These are phyloP conservation scores for Hedychridium roseum DNA, from an alignment of 2,888 invertebrate species.

Conservation along the genomic window DNA sequence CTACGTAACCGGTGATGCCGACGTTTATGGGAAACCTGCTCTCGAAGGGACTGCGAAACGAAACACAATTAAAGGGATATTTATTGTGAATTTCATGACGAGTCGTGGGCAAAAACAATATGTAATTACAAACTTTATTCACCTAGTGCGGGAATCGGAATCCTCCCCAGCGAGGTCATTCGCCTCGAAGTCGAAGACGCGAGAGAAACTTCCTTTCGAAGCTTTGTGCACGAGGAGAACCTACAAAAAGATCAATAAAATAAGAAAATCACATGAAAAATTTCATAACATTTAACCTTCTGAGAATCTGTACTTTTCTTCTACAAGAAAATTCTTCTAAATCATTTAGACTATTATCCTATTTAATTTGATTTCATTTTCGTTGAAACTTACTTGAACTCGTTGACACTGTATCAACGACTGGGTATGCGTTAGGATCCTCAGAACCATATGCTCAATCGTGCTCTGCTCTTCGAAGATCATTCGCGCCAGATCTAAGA, in stretches of 20 bases:
- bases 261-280: not conserved
- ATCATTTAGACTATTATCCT: not conserved
- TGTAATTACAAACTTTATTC: constrained; percentile 48
- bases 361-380: no score
- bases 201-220: constrained; percentile 90
- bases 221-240: constrained; percentile 90
- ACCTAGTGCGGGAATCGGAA: constrained; percentile 80
- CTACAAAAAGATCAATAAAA: constrained; percentile 60
- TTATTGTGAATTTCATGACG: constrained; percentile 17
- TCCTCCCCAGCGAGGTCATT: constrained; percentile 86
- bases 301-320: not conserved
- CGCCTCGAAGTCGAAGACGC: constrained; percentile 93
- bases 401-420: constrained; percentile 93
- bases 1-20: constrained; percentile 94
- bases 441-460: constrained; percentile 92
- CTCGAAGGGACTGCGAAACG: constrained; percentile 81
- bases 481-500: constrained; percentile 93
- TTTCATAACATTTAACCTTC: not conserved
- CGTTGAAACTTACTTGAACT: constrained; percentile 85
- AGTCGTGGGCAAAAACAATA: constrained; percentile 4
- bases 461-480: constrained; percentile 97
- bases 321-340: not conserved
- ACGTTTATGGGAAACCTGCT: constrained; percentile 94
- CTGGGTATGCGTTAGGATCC: constrained; percentile 93
- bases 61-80: constrained; percentile 18